Evolutionary conservation across 1,140 invertebrate species (phyloP).

Genomic region (Dinoponera quadriceps): DNA sequence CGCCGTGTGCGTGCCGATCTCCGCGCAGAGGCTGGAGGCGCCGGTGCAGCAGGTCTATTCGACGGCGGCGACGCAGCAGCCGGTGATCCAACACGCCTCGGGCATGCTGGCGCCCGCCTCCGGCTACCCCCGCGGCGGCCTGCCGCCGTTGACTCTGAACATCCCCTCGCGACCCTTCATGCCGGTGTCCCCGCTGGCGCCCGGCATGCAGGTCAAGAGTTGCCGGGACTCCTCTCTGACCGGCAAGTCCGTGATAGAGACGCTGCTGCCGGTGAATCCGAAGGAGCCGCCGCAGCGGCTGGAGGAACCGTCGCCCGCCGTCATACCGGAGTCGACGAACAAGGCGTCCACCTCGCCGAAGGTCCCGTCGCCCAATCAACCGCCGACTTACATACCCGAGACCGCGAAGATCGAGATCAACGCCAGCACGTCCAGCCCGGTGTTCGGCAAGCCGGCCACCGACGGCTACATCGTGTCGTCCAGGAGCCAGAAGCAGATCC

Average conservation of each 20-base stretch:
- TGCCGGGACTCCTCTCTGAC: constrained; percentile 70
- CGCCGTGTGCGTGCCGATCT: constrained; percentile 79
- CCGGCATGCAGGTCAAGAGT: constrained; percentile 76
- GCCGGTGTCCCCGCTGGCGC: constrained; percentile 78
- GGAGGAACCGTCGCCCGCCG: constrained; percentile 81
- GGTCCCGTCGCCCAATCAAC: constrained; percentile 84
- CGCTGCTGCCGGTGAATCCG: constrained; percentile 79
- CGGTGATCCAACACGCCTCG: constrained; percentile 83
- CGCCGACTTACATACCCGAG: constrained; percentile 84
- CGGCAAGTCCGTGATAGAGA: constrained; percentile 82
- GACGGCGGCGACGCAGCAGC: constrained; percentile 81
- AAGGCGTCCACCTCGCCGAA: constrained; percentile 84
- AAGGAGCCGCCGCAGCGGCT: constrained; percentile 76
- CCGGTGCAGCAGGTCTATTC: constrained; percentile 81
- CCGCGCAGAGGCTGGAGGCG: constrained; percentile 77
- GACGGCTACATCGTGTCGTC: constrained; percentile 75
- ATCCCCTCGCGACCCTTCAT: constrained; percentile 83
- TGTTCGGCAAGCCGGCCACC: constrained; percentile 73
- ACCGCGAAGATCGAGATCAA: constrained; percentile 83
- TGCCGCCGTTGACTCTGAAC: constrained; percentile 82
- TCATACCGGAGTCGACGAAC: constrained; percentile 80
- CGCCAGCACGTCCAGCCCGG: constrained; percentile 77
- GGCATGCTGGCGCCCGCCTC: constrained; percentile 82
- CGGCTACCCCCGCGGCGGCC: constrained; percentile 81
- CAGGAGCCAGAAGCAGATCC: constrained; percentile 71